Evolutionary conservation across 1,140 invertebrate genomes (phyloP).

Genomic region (Gonioctena quinquepunctata): DNA sequence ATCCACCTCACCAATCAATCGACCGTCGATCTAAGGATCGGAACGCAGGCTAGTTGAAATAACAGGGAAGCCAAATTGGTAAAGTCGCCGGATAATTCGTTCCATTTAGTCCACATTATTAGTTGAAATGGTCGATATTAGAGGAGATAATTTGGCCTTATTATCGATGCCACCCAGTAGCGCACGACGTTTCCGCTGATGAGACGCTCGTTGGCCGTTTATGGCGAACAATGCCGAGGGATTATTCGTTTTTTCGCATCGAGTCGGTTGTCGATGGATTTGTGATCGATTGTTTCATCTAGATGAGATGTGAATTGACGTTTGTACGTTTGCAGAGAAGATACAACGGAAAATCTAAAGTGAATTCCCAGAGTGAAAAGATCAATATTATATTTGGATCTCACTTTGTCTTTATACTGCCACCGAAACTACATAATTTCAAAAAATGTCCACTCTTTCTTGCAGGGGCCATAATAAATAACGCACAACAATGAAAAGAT

Average conservation of each 20-base stretch:
- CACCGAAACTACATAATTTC: too few relatives aligned
- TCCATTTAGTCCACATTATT: conserved; percentile 38
- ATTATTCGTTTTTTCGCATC: neutral
- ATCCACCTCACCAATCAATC: neutral
- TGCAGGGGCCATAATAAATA: too few relatives aligned
- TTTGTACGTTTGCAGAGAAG: neutral
- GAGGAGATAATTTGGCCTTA: conserved; percentile 33
- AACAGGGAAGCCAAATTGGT: conserved; percentile 36
- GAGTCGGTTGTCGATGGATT: neutral
- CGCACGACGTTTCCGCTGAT: conserved; percentile 32
- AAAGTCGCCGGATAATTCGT: conserved; percentile 34
- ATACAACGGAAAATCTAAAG: too few relatives aligned
- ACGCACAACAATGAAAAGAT: too few relatives aligned
- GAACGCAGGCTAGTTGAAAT: conserved; percentile 28
- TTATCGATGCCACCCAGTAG: conserved; percentile 39
- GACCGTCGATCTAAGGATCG: neutral
- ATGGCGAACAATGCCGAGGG: conserved; percentile 10
- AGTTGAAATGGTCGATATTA: conserved; percentile 36
- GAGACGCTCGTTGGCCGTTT: conserved; percentile 21
- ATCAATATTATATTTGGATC: too few relatives aligned
- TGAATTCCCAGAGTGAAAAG: too few relatives aligned
- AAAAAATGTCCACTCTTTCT: too few relatives aligned
- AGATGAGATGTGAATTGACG: neutral
- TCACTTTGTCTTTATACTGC: too few relatives aligned
- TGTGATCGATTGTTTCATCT: neutral